These are phyloP conservation scores for Larimichthys polyactis DNA, from an alignment of 2,113 vertebrate genomes.

Conservation along the genomic window DNA sequence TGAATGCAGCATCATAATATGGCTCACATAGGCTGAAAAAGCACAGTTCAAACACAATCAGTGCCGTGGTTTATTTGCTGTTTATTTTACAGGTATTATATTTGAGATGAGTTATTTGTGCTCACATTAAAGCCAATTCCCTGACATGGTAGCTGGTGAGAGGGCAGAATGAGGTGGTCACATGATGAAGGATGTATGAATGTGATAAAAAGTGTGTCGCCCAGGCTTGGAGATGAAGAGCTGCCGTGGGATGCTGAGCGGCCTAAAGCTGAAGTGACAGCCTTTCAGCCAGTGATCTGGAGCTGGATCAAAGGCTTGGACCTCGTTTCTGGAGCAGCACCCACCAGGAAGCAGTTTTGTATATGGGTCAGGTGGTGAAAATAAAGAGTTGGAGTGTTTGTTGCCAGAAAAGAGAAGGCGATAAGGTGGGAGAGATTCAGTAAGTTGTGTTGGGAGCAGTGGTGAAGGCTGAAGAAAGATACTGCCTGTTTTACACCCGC, in stretches of 20 bases:
- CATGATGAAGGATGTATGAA: slow-evolving; percentile 64
- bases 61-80: slow-evolving; percentile 40
- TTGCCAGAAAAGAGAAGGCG: slow-evolving; percentile 59
- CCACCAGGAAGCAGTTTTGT: slow-evolving; percentile 81
- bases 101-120: slow-evolving; percentile 58
- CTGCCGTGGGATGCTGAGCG: slow-evolving; percentile 71
- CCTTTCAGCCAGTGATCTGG: slow-evolving; percentile 80
- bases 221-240: slow-evolving; percentile 69
- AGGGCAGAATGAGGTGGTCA: slow-evolving; percentile 54
- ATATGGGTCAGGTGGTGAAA: slow-evolving; percentile 83
- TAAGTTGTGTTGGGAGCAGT: slow-evolving; percentile 37
- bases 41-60: slow-evolving; percentile 41
- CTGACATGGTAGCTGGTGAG: slow-evolving; percentile 29
- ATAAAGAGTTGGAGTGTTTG: slow-evolving; percentile 67
- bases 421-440: slow-evolving; percentile 53
- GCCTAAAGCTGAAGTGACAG: slow-evolving; percentile 78
- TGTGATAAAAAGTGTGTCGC: slow-evolving; percentile 72
- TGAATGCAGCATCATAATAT: slow-evolving; percentile 51
- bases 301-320: slow-evolving; percentile 81
- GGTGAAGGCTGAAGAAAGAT: slow-evolving; percentile 41
- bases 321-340: slow-evolving; percentile 83
- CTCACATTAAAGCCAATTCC: slow-evolving; percentile 55
- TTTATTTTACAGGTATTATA: slow-evolving; percentile 43
- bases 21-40: slow-evolving; percentile 37
- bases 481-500: slow-evolving; percentile 70